Conservation (phyloP, 2,797 vertebrate species). For the Micrastur ruficollis region DNA sequence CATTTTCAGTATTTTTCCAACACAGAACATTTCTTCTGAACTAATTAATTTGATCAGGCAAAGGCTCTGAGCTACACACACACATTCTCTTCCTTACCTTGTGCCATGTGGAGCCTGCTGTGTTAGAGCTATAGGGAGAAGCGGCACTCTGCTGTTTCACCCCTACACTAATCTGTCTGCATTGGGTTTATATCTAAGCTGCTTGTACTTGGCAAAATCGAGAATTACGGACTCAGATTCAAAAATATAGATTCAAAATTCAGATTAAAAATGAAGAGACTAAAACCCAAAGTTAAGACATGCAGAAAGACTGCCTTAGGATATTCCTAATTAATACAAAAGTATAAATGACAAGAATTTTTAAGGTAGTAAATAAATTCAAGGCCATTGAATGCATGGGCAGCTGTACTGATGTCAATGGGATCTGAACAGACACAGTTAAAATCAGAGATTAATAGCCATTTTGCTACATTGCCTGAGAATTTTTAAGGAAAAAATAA, state of each 20-base stretch:
- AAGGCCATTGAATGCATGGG: background rate
- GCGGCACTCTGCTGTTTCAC: background rate
- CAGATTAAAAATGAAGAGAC: background rate
- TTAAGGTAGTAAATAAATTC: background rate
- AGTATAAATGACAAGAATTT: background rate
- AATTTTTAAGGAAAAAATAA: background rate
- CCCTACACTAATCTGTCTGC: fast-evolving
- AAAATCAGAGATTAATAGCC: background rate
- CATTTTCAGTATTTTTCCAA: background rate
- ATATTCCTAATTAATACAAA: background rate
- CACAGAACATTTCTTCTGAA: background rate
- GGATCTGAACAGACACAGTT: background rate
- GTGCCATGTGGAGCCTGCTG: background rate
- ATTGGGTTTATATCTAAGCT: background rate
- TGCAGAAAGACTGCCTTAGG: background rate
- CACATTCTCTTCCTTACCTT: background rate
- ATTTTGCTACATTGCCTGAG: background rate
- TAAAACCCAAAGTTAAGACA: background rate
- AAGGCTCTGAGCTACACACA: background rate
- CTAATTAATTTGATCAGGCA: background rate
- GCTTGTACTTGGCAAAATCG: background rate
- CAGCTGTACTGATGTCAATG: background rate
- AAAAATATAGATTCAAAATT: background rate
- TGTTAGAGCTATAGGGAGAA: background rate
- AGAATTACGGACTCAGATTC: background rate